These are phyloP conservation scores for Brachyopa scutellaris DNA, from an alignment of 2,888 invertebrate species.

Conservation along the genomic window DNA sequence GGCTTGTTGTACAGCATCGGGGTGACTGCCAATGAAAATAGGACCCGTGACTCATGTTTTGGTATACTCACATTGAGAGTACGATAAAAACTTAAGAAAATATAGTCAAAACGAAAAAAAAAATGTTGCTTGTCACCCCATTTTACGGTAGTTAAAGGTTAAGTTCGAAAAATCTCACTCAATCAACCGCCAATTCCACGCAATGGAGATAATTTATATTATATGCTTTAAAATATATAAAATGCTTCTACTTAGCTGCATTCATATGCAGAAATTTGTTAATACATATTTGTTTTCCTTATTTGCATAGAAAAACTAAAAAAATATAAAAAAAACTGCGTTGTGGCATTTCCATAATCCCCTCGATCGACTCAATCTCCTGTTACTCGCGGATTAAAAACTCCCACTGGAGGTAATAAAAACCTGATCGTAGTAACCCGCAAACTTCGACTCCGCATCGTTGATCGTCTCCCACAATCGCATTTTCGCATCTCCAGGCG, in stretches of 20 bases:
- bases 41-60: no score
- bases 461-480: slow-evolving; percentile 67
- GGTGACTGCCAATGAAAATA: no score
- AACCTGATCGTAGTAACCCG: slow-evolving; percentile 20
- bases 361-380: slow-evolving; percentile 56
- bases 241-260: neutral
- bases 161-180: neutral
- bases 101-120: no score
- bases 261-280: neutral
- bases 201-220: neutral
- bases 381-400: slow-evolving; percentile 54
- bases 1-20: no score
- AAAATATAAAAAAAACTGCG: slow-evolving; percentile 2
- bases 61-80: no score
- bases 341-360: slow-evolving; percentile 63
- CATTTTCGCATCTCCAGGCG: slow-evolving; percentile 50
- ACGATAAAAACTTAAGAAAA: no score
- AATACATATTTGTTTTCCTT: neutral
- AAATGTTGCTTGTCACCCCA: no score
- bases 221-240: neutral
- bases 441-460: slow-evolving; percentile 15
- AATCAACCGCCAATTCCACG: slow-evolving; percentile 4
- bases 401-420: slow-evolving; percentile 41
- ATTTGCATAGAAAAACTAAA: neutral
- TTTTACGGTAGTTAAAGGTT: no score